A percentile compares a stretch with the other conserved stretches of the same genome.
Conservation (phyloP, 2,888 invertebrate species). For the Microlaimidae sp. region DNA sequence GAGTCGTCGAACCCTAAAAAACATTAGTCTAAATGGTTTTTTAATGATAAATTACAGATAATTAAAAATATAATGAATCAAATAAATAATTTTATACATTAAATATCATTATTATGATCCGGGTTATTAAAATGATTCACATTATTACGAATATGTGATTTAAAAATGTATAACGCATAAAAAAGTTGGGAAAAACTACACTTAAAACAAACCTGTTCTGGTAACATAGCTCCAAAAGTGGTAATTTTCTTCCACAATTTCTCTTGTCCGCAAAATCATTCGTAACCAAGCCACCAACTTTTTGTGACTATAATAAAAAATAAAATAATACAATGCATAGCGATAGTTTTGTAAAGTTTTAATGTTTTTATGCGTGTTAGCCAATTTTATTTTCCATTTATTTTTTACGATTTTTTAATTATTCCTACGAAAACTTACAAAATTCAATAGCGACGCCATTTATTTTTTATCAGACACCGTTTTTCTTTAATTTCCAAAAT, state of each 20-base stretch:
- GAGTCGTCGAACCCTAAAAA: slow-evolving; percentile 77
- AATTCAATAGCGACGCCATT: too few species aligned
- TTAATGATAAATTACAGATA: slow-evolving; percentile 5
- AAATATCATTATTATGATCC: slow-evolving; percentile 1
- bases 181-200: too few species aligned
- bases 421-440: too few species aligned
- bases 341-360: too few species aligned
- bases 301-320: slow-evolving; percentile 50
- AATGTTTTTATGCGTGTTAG: too few species aligned
- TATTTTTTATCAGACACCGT: too few species aligned
- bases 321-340: too few species aligned
- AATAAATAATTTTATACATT: background rate
- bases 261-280: slow-evolving; percentile 63
- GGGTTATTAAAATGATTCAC: too few species aligned
- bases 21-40: slow-evolving; percentile 10
- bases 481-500: too few species aligned
- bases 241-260: slow-evolving; percentile 42
- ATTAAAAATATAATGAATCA: slow-evolving; percentile 8
- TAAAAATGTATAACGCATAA: background rate
- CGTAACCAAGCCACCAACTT: slow-evolving; percentile 84
- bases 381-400: too few species aligned
- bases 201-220: slow-evolving; percentile 56
- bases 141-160: background rate
- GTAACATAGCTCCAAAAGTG: slow-evolving; percentile 73
- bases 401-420: too few species aligned